Base-by-base conservation (phyloP, 30 jellyfish, hydroid and myxozoan species). In the Aurelia coerulea region DNA sequence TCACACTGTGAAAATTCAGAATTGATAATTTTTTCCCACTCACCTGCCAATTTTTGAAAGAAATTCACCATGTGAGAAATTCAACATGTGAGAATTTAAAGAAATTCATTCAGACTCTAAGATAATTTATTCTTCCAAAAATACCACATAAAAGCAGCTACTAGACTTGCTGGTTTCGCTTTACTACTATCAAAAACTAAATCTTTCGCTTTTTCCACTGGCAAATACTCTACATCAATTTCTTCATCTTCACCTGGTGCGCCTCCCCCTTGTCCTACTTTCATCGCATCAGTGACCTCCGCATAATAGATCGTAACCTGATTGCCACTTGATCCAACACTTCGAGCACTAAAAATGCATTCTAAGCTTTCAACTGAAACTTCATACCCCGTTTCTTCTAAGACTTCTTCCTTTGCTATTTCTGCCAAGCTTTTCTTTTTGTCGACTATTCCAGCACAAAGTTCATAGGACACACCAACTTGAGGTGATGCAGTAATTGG, bases 371-470 rank as follows among this genome's bases (percentile, higher is more conserved):
- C 92, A 18, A 72, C 31, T 14, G 97, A 78, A 15, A 95, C 86
- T 8, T 81, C 88, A 82, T 95, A 95, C 32, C 99, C 99, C 1
- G 98, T 92, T 68, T 95, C 99, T 81, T 95, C 99, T 52, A 86
- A 41, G 10, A 89, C 84, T 69, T 95, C 99, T 4, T 78, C 85
- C 46, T 68, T 52, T 10, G 99, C 99, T 12, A 88, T 88, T 52
- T 90, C 98, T 63, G 79, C 96, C 14, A 84, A 72, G 33, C 91
- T 59, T 12, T 42, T 81, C 56, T 75, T 83, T 76, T 81, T 81
- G 87, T 95, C 99, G 15, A 95, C 96, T 49, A 95, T 80, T 3
- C 99, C 99, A 86, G 99, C 99, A 88, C 98, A 90, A 15, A 95
- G 87, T 82, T 95, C 99, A 73, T 85, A 90, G 29, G 98, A 54